These are phyloP conservation scores for Ifrita kowaldi DNA, from an alignment of 2,113 vertebrate genomes.

Conservation along the genomic window DNA sequence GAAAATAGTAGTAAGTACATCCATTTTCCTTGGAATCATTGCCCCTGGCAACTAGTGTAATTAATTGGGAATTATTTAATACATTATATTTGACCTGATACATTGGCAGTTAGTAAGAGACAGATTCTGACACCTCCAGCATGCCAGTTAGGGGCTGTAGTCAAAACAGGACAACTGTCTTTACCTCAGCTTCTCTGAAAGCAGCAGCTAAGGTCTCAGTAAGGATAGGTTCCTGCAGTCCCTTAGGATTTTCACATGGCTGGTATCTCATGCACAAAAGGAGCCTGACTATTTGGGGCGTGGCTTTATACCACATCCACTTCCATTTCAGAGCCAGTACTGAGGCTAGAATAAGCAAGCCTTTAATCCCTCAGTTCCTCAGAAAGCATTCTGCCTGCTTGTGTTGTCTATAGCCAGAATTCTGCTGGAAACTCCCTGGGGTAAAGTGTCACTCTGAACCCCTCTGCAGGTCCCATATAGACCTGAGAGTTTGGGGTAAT, in stretches of 20 bases:
- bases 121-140: neutral
- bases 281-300: neutral
- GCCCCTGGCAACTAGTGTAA: neutral
- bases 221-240: neutral
- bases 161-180: neutral
- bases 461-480: neutral
- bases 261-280: fast-evolving
- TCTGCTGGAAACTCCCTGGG: neutral
- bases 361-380: neutral
- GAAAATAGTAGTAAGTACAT: neutral
- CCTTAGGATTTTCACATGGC: neutral
- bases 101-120: neutral
- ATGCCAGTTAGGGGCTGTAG: neutral
- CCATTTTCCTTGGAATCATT: neutral
- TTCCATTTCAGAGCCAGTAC: neutral
- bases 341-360: neutral
- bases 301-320: neutral
- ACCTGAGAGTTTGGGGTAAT: neutral
- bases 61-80: neutral
- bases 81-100: neutral
- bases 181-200: neutral
- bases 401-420: neutral
- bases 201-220: neutral
- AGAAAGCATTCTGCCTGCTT: neutral
- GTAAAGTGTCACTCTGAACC: neutral